phyloP scores from a whole-genome alignment of 2,888 invertebrate genomes.

The Apotomis turbidana region DNA sequence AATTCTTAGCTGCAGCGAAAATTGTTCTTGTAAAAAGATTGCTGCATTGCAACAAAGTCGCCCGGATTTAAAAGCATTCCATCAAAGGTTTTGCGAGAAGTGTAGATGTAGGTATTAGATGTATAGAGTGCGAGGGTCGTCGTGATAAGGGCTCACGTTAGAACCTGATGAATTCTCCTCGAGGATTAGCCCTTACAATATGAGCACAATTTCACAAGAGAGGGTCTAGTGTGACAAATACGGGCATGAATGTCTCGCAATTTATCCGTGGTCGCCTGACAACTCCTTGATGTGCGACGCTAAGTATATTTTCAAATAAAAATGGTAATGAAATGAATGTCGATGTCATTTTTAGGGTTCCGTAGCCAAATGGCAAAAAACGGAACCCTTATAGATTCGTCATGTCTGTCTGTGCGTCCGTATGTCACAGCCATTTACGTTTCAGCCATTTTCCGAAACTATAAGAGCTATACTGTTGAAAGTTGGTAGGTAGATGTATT shows the following conservation, averaged over 20 bases:
- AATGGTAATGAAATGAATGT: conserved; percentile 69
- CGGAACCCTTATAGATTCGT: too few species aligned
- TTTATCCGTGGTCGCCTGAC: conserved; percentile 64
- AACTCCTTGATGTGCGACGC: conserved; percentile 47
- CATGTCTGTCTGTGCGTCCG: too few species aligned
- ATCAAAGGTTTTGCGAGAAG: conserved; percentile 17
- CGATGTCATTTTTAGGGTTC: background rate
- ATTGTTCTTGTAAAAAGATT: conserved; percentile 17
- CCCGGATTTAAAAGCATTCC: conserved; percentile 18
- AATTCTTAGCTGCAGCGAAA: conserved; percentile 19
- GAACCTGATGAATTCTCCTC: conserved; percentile 75
- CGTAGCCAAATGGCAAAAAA: too few species aligned
- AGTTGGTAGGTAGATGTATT: too few species aligned
- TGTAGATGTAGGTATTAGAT: conserved; percentile 63
- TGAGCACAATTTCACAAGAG: conserved; percentile 78
- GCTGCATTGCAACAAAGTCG: conserved; percentile 27
- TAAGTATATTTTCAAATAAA: conserved; percentile 76
- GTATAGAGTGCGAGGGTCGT: conserved; percentile 59
- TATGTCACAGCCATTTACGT: too few species aligned
- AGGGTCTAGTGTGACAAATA: conserved; percentile 67
- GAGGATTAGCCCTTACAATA: conserved; percentile 81
- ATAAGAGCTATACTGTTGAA: too few species aligned
- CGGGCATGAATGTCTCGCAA: conserved; percentile 64
- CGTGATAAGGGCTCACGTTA: conserved; percentile 68
- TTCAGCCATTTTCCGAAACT: too few species aligned